Conservation (phyloP, 2,797 vertebrate genomes). For the Gallinago stenura region DNA sequence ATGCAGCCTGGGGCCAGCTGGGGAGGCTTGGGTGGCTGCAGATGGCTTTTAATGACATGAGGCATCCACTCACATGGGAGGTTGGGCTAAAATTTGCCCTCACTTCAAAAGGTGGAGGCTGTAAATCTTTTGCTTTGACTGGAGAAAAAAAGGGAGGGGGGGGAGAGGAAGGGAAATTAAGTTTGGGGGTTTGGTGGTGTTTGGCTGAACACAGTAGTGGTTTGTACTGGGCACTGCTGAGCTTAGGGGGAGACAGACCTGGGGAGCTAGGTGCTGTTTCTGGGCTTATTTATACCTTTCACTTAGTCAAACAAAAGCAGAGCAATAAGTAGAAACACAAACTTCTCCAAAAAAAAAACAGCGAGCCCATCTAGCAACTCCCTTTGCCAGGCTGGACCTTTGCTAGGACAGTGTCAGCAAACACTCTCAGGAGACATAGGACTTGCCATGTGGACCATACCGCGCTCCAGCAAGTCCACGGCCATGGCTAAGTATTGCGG, state of each 20-base stretch:
- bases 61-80: not conserved
- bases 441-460: not conserved
- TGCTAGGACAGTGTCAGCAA: not conserved
- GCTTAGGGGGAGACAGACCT: not conserved
- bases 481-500: fast-evolving
- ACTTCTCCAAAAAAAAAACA: not conserved
- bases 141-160: not conserved
- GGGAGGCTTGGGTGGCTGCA: not conserved
- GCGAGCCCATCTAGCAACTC: not conserved
- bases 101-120: not conserved
- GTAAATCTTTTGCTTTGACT: not conserved
- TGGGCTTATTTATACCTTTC: not conserved
- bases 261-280: not conserved
- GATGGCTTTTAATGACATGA: not conserved
- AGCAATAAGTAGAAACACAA: fast-evolving
- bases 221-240: not conserved
- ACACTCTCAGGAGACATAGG: fast-evolving
- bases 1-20: fast-evolving
- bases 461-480: fast-evolving
- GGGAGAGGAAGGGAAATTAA: not conserved
- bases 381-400: not conserved
- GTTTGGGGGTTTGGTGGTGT: not conserved
- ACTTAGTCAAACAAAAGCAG: not conserved
- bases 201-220: fast-evolving
- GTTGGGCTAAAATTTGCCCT: not conserved